These are phyloP conservation scores for Pteronotus mesoamericanus DNA, from an alignment of 2,797 vertebrate genomes.

Conservation along the genomic window DNA sequence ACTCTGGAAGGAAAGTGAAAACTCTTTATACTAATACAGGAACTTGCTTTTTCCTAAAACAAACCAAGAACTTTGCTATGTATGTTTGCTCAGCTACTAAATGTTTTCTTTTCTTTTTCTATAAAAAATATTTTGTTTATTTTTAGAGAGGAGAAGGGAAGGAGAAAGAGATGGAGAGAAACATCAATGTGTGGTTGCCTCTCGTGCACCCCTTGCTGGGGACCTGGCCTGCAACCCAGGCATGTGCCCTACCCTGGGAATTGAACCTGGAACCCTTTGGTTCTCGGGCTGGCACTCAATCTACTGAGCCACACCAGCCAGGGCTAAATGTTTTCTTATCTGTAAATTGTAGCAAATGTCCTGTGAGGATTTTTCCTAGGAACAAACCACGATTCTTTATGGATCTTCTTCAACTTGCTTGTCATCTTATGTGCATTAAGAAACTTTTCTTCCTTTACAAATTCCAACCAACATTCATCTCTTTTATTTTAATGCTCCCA, in stretches of 20 bases:
- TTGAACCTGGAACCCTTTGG: too few relatives aligned
- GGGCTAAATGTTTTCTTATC: background rate
- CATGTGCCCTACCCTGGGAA: too few relatives aligned
- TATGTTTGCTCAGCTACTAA: background rate
- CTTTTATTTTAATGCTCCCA: background rate
- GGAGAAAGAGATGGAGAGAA: too few relatives aligned
- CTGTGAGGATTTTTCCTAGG: background rate
- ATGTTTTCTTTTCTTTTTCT: constrained; percentile 7
- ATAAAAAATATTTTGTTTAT: too few relatives aligned
- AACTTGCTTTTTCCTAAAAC: background rate
- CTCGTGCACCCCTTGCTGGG: too few relatives aligned
- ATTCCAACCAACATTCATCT: background rate
- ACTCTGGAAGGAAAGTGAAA: background rate
- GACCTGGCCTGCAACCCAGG: too few relatives aligned
- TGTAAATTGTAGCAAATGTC: background rate
- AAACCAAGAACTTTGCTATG: background rate
- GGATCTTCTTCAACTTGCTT: background rate
- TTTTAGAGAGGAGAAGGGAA: too few relatives aligned
- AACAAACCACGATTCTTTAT: background rate
- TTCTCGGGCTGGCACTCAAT: too few relatives aligned
- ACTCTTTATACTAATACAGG: background rate
- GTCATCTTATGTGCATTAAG: background rate
- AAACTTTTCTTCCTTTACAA: background rate
- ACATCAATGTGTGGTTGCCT: too few relatives aligned
- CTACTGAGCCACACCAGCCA: too few relatives aligned